These are phyloP conservation scores for Pardosa pseudoannulata DNA, from an alignment of 2,888 invertebrate genomes.

Conservation along the genomic window DNA sequence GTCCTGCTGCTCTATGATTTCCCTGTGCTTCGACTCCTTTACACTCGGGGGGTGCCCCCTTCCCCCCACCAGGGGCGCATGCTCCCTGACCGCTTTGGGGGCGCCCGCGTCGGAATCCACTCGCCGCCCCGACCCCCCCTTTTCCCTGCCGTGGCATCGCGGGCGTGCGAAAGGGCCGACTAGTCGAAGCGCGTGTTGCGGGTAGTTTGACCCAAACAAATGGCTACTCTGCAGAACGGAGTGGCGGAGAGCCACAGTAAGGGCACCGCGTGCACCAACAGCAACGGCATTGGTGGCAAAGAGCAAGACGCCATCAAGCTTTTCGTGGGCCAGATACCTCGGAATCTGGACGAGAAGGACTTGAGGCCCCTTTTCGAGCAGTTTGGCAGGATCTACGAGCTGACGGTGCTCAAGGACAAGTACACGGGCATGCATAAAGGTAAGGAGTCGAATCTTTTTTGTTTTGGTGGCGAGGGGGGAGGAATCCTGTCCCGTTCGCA, in stretches of 20 bases:
- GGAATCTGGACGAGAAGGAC: conserved; percentile 91
- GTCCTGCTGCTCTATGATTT: neutral
- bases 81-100: conserved; percentile 28
- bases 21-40: conserved; percentile 3
- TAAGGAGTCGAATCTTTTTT: conserved; percentile 78
- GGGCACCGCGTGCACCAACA: neutral
- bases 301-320: conserved; percentile 73
- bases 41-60: conserved; percentile 3
- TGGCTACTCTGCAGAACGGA: conserved; percentile 73
- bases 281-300: conserved; percentile 37
- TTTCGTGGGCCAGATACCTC: conserved; percentile 89
- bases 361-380: conserved; percentile 93
- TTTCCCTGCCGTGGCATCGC: conserved; percentile 46
- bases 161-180: conserved; percentile 33
- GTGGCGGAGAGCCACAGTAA: conserved; percentile 50
- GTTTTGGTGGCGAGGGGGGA: too few relatives aligned
- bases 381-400: conserved; percentile 95
- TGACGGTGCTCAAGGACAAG: conserved; percentile 95
- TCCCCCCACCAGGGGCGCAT: conserved; percentile 23
- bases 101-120: conserved; percentile 1
- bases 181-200: neutral
- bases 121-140: conserved; percentile 25
- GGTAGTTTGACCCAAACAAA: conserved; percentile 61
- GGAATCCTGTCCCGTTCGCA: too few relatives aligned
- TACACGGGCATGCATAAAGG: conserved; percentile 97